Conservation (phyloP, 2,113 vertebrate species). For the Rissa tridactyla region DNA sequence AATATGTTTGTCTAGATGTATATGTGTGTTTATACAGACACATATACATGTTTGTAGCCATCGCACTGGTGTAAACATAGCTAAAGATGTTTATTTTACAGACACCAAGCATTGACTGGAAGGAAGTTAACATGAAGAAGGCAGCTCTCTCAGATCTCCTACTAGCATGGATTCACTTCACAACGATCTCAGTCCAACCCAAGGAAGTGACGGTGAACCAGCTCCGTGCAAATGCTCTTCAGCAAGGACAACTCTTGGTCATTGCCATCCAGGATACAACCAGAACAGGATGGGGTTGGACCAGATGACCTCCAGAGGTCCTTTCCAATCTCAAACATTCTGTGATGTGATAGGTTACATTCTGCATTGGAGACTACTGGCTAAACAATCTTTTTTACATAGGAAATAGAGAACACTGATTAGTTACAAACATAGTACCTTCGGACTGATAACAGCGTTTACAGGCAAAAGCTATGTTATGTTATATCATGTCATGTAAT, state of each 20-base stretch:
- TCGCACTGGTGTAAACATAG: neutral
- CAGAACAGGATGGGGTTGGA: rapidly evolving
- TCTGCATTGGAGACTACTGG: neutral
- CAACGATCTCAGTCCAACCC: neutral
- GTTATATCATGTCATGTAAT: neutral
- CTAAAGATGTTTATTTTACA: neutral
- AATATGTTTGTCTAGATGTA: neutral
- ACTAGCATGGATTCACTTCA: neutral
- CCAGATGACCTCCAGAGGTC: neutral
- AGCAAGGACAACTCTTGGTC: neutral
- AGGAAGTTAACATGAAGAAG: neutral
- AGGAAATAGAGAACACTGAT: neutral
- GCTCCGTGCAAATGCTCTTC: neutral
- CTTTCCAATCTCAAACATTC: neutral
- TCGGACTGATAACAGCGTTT: neutral
- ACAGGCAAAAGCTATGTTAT: neutral
- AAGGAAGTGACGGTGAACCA: neutral
- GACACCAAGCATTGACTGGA: neutral
- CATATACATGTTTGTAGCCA: neutral
- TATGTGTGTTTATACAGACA: neutral
- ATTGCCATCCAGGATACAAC: neutral
- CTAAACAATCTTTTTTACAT: neutral
- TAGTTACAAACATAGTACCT: neutral
- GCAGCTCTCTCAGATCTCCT: neutral
- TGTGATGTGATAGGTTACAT: neutral